Evolutionary conservation across 2,888 invertebrate species (phyloP), one percentile per base, ranked within the genome.

Genomic region (Iselma pallidipennis): DNA sequence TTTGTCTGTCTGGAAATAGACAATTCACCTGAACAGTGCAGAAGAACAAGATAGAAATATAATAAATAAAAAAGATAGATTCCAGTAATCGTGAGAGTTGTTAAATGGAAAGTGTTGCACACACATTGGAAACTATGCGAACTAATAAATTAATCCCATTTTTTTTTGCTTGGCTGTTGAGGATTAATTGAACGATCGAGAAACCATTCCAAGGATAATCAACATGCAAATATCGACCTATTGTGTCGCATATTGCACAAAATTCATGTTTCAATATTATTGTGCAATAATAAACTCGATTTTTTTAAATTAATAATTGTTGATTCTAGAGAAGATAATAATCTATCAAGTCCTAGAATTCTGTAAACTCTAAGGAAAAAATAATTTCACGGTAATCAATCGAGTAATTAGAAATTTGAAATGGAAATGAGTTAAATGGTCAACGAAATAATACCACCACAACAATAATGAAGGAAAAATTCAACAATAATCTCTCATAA

Each of bases 51-150:
- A 25, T 25, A 4, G 25, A 6, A 29, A 12, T 21, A 45, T 10
- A 12, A 45, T 45, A 4, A 21, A n/a, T n/a, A 12, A 45, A 9
- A 45, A 45, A 45, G 45, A 16, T 16, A 16, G 37, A 16, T 37
- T 37, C 21, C 21, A 45, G 21, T 45, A 69, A 71, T 71, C 71
- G 69, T 70, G 71, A 72, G 68, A 70, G 70, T 62, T 67, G 66
- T 19, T 65, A 66, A 67, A 68, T 59, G 65, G 68, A 67, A 67
- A 66, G 67, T 67, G 67, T 67, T 67, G 68, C 65, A 54, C 63
- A n/a, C n/a, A n/a, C 59, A 10, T 45, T 45, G 45, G 6, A 21
- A 45, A 45, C 61, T 65, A 68, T 68, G 68, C 66, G 68, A 68
- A 66, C 63, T 45, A 21, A 19, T 21, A 21, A 21, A 45, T 45